These are phyloP conservation scores for Myrmecophaga tridactyla DNA, from an alignment of 2,113 vertebrate species.

Conservation along the genomic window DNA sequence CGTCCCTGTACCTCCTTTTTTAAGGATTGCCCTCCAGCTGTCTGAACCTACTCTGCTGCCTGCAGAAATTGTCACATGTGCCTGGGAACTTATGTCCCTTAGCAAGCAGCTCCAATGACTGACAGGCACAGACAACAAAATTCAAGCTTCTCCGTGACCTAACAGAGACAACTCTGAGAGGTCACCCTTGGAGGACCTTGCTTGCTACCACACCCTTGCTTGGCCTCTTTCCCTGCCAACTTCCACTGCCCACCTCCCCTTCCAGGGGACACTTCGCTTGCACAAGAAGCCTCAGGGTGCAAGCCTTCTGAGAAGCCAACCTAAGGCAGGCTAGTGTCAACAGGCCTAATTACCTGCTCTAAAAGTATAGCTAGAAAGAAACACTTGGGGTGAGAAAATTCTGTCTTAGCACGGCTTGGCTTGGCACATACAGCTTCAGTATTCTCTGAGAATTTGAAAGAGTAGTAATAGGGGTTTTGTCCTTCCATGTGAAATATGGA, in stretches of 20 bases:
- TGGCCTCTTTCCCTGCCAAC: background rate
- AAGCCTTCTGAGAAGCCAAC: background rate
- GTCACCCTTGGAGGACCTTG: background rate
- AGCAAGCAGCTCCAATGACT: background rate
- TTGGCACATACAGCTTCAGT: background rate
- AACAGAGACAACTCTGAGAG: background rate
- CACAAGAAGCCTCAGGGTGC: background rate
- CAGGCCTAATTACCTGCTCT: background rate
- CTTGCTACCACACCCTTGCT: background rate
- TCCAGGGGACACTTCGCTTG: background rate
- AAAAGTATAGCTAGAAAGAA: slow-evolving; percentile 32
- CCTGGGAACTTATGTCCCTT: background rate
- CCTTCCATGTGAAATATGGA: slow-evolving; percentile 42
- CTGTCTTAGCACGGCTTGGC: background rate
- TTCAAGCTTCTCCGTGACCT: background rate
- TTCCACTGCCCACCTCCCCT: background rate
- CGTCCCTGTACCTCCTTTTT: background rate
- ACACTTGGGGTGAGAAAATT: slow-evolving; percentile 21
- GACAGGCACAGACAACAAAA: background rate
- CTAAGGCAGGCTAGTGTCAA: background rate
- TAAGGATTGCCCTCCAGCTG: background rate
- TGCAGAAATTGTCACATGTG: background rate
- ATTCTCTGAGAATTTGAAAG: slow-evolving; percentile 31
- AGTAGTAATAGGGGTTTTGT: background rate
- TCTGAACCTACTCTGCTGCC: background rate